Evolutionary conservation across 37 sponge, comb jelly and placozoan genomes (phyloP), one percentile per base, ranked within the genome.

Genomic region (Eunapius fragilis): DNA sequence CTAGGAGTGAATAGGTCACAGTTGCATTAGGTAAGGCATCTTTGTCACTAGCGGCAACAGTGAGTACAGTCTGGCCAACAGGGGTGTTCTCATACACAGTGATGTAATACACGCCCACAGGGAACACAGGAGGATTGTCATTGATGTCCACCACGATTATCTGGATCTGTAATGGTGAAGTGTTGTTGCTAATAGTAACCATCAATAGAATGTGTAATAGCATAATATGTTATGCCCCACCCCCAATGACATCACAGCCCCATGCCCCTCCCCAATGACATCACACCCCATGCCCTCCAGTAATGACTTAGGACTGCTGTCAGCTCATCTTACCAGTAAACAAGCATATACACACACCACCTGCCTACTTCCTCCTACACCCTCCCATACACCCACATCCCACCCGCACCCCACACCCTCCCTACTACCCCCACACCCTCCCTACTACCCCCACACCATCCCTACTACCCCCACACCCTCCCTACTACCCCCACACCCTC

Each of bases 101-200:
- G 35, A 81, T 48, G 7, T 31, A 24, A 41, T 69, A 80, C 0
- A 47, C 37, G 28, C 50, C 35, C 14, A 71, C 33, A 5, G 25
- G 32, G 11, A 87, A 81, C 77, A 38, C 81, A 12, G 91, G 91
- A 12, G n/a, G 37, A 26, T 85, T 90, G 71, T 90, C 91, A 82
- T 90, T 90, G 37, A 13, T 69, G 33, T 90, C 91, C 47, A 31
- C 26, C 28, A 87, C 68, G 19, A 69, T 86, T 6, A 90, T 68
- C 81, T 86, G 67, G 25, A 70, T 41, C 41, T 41, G 41, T 41
- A 41, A 9, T 17, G 14, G 14, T 58, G 58, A 58, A 58, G 58
- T 58, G 14, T 41, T 3, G 41, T 41, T 41, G 41, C 41, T 9
- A 41, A 9, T 6, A 0, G 58, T 11, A 58, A 58, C 58, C 6